A percentile compares a stretch with the other conserved stretches of the same genome.
Evolutionary conservation across 2,113 vertebrate species (phyloP).

Genomic region (Fulmarus glacialis): DNA sequence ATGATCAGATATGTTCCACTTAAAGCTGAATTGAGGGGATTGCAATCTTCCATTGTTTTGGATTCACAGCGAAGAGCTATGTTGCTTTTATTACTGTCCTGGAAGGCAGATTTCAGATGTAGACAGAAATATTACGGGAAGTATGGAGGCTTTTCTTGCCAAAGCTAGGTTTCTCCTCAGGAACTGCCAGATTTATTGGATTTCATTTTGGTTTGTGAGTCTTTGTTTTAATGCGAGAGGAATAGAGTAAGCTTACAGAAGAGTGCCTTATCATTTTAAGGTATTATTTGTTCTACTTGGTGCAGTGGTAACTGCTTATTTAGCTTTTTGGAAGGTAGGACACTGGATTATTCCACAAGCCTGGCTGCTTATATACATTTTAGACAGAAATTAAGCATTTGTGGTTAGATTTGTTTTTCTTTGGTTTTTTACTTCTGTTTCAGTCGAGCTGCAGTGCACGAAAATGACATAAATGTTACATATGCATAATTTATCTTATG

Average conservation of each 20-base stretch:
- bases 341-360: background rate
- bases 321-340: background rate
- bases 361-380: background rate
- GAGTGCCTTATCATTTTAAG: background rate
- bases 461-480: slow-evolving; percentile 53
- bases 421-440: slow-evolving; percentile 41
- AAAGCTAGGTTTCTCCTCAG: background rate
- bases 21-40: background rate
- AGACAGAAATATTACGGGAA: background rate
- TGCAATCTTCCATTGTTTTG: background rate
- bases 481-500: slow-evolving; percentile 54
- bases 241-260: background rate
- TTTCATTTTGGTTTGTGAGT: background rate
- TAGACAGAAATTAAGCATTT: slow-evolving; percentile 22
- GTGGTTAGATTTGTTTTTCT: slow-evolving; percentile 50
- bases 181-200: background rate
- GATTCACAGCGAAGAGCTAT: background rate
- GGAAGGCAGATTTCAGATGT: background rate
- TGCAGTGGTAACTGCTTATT: background rate
- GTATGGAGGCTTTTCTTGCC: background rate
- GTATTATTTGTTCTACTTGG: background rate
- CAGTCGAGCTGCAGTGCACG: slow-evolving; percentile 9
- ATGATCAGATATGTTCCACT: background rate
- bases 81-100: background rate
- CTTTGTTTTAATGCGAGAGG: background rate